A percentile compares a stretch with the other conserved stretches of the same genome.
phyloP scores from a whole-genome alignment of 2,113 vertebrate genomes.

The Ellobius talpinus region DNA sequence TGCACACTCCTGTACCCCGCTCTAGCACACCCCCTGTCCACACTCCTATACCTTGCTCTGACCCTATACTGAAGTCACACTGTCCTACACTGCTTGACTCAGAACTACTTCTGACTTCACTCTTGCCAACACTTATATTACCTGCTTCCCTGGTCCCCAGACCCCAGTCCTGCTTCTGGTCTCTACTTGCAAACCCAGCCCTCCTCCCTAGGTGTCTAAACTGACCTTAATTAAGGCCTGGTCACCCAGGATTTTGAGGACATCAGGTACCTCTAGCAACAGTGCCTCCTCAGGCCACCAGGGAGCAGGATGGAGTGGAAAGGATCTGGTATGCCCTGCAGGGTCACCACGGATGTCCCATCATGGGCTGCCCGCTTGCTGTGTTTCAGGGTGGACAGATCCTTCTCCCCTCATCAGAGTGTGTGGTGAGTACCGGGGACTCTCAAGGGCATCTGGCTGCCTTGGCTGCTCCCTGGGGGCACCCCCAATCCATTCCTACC shows the following conservation, averaged over 20 bases:
- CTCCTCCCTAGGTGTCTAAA: neutral
- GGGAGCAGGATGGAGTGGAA: no score
- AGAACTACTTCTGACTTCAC: neutral
- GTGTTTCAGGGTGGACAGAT: slow-evolving; percentile 84
- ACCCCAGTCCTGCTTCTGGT: neutral
- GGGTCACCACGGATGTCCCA: neutral
- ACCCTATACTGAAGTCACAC: neutral
- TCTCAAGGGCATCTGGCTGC: neutral
- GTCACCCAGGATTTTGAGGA: neutral
- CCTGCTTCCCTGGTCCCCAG: neutral
- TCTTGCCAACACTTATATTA: neutral
- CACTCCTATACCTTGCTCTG: neutral
- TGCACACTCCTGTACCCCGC: neutral
- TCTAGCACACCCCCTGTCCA: no score
- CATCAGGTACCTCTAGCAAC: neutral
- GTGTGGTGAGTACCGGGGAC: slow-evolving; percentile 77
- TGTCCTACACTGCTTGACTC: neutral
- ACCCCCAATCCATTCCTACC: neutral
- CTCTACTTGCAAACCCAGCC: neutral
- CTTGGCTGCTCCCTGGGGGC: neutral
- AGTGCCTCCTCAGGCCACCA: neutral
- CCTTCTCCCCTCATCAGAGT: slow-evolving; percentile 66
- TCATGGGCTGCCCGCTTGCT: slow-evolving; percentile 31
- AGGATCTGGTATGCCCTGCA: neutral
- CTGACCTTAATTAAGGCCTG: neutral